These are phyloP conservation scores for Mustelus asterias DNA, from an alignment of 2,113 vertebrate species.

Conservation along the genomic window DNA sequence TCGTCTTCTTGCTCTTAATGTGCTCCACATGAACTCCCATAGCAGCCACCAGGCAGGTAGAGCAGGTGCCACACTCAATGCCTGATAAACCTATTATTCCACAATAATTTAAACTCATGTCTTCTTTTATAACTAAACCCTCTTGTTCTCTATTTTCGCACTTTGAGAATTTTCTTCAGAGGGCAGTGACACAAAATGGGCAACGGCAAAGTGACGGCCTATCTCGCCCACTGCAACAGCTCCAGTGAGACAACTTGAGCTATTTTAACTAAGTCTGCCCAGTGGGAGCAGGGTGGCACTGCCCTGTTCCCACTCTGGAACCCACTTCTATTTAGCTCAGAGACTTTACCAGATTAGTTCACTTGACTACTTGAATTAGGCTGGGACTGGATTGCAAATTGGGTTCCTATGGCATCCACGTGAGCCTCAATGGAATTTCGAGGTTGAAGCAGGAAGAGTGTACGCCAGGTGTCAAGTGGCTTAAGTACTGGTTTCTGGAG, in stretches of 20 bases:
- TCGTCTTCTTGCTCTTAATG: neutral
- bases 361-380: neutral
- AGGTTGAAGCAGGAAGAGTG: neutral
- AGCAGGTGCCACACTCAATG: neutral
- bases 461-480: too few relatives aligned
- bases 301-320: neutral
- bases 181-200: too few relatives aligned
- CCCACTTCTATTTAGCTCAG: neutral
- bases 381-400: neutral
- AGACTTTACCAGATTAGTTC: neutral
- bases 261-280: neutral
- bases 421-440: too few relatives aligned
- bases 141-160: neutral
- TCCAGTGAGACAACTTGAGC: neutral
- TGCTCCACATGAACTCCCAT: neutral
- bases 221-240: neutral
- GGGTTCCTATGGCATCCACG: neutral
- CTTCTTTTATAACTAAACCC: neutral
- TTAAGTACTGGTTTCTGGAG: neutral
- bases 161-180: neutral
- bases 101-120: neutral
- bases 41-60: neutral
- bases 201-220: neutral
- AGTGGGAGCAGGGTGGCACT: neutral
- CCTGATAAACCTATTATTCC: neutral